Evolutionary conservation across 2,888 invertebrate species (phyloP).

Genomic region (Apodemia mormo): DNA sequence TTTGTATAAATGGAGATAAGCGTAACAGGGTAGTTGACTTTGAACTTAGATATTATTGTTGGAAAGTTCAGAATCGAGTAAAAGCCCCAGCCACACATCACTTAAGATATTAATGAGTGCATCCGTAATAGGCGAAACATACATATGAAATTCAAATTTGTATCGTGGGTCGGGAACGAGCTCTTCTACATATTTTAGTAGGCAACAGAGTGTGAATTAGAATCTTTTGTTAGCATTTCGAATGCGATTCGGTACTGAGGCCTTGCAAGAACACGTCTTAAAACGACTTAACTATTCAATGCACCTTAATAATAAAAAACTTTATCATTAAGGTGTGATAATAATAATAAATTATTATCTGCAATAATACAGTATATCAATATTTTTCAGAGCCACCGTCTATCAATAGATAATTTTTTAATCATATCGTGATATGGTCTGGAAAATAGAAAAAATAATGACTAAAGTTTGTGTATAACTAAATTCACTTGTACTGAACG

Average conservation of each 20-base stretch:
- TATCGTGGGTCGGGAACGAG: constrained; percentile 72
- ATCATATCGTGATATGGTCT: not conserved
- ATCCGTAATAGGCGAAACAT: constrained; percentile 81
- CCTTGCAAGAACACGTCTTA: not conserved
- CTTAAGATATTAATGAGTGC: constrained; percentile 82
- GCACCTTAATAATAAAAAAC: not conserved
- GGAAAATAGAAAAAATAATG: not conserved
- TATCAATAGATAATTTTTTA: not conserved
- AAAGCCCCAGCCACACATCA: constrained; percentile 65
- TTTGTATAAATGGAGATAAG: constrained; percentile 61
- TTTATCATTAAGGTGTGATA: not conserved
- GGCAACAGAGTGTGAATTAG: constrained; percentile 80
- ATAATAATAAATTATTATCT: not conserved
- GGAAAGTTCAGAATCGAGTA: constrained; percentile 56
- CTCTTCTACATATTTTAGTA: constrained; percentile 80
- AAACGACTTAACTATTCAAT: not conserved
- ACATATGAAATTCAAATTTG: constrained; percentile 82
- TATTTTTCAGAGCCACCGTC: not conserved
- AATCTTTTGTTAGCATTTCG: constrained; percentile 79
- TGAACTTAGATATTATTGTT: constrained; percentile 40
- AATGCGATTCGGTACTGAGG: constrained; percentile 36
- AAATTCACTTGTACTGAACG: not conserved
- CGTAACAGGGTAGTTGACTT: constrained; percentile 30
- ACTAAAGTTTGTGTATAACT: not conserved
- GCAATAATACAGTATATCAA: not conserved